Conservation (phyloP, 2,113 vertebrate genomes). For the Alaudala cheleensis region DNA sequence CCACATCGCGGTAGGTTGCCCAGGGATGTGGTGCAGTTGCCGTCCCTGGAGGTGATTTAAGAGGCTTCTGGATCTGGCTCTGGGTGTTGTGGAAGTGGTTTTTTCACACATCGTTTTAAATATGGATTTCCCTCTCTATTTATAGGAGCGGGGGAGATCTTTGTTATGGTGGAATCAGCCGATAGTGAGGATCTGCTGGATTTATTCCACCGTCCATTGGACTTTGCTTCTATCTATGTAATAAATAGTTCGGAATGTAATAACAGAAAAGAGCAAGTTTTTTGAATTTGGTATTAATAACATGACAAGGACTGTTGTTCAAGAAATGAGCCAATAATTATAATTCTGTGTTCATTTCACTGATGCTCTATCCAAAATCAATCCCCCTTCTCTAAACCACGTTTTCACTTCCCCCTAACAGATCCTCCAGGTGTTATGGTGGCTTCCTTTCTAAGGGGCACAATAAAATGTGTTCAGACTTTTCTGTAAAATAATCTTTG, state of each 20-base stretch:
- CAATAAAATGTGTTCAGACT: background rate
- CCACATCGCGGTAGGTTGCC: accelerated
- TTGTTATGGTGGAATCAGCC: background rate
- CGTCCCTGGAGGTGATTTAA: background rate
- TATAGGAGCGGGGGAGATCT: background rate
- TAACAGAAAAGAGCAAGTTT: background rate
- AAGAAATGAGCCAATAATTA: background rate
- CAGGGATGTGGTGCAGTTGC: background rate
- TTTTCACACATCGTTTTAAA: background rate
- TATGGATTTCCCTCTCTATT: accelerated
- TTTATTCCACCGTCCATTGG: background rate
- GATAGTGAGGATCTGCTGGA: background rate
- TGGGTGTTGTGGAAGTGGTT: background rate
- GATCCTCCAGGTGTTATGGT: background rate
- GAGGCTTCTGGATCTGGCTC: background rate
- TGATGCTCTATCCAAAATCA: background rate
- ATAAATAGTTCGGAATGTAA: background rate
- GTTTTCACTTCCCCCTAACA: background rate
- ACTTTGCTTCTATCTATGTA: background rate
- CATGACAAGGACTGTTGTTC: background rate
- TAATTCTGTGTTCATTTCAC: background rate
- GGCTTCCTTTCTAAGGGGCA: background rate
- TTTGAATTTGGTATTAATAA: background rate
- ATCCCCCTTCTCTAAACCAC: background rate
- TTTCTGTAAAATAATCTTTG: background rate